Evolutionary conservation across 2,888 invertebrate genomes (phyloP).

Genomic region (Epinotia demarniana): DNA sequence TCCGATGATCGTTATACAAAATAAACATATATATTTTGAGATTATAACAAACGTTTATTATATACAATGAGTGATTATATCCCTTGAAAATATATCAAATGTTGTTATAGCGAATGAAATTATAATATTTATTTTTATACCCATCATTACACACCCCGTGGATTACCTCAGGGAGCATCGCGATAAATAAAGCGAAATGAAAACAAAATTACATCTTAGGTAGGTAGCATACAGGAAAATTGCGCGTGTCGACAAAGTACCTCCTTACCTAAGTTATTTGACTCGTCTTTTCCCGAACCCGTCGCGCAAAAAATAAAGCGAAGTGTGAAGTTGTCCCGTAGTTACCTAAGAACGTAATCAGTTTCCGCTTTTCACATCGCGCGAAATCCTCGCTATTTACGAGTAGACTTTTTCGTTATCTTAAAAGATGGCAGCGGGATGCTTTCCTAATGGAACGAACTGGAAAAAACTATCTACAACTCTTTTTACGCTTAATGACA

Average conservation of each 20-base stretch:
- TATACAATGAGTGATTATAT: no score
- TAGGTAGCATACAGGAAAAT: conserved; percentile 51
- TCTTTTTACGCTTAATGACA: conserved; percentile 13
- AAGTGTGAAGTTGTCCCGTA: conserved; percentile 49
- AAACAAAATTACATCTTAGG: conserved; percentile 40
- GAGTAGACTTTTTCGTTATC: conserved; percentile 36
- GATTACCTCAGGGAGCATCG: conserved; percentile 25
- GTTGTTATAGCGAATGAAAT: no score
- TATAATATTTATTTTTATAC: no score
- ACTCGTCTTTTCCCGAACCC: conserved; percentile 62
- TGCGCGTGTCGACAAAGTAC: conserved; percentile 71
- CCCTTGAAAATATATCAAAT: no score
- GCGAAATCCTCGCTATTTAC: conserved; percentile 36
- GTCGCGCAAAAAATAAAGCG: conserved; percentile 63
- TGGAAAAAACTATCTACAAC: conserved; percentile 23
- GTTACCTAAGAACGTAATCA: conserved; percentile 47
- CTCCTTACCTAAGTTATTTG: conserved; percentile 77
- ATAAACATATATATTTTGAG: no score
- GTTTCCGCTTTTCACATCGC: conserved; percentile 53
- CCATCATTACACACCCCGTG: no score
- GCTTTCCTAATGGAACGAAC: conserved; percentile 24
- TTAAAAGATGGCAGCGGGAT: conserved; percentile 20
- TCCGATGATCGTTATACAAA: no score
- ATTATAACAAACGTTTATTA: no score
- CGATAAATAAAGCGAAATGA: conserved; percentile 40